phyloP scores from a whole-genome alignment of 1,140 invertebrate species.

The Danaus melanippus region DNA sequence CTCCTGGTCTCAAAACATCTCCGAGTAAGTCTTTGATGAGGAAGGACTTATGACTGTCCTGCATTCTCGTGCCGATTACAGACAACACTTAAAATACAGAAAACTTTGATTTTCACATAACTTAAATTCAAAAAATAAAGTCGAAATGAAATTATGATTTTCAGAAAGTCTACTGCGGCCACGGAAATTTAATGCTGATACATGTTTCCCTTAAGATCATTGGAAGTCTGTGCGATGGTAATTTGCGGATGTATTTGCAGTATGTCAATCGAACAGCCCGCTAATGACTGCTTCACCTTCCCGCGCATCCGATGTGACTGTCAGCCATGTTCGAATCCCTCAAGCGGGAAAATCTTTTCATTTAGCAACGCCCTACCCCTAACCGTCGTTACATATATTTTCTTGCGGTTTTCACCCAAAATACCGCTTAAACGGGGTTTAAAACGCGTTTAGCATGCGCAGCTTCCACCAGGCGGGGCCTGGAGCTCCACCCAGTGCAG shows the following conservation, averaged over 20 bases:
- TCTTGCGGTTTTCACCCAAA: conserved; percentile 69
- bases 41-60: conserved; percentile 84
- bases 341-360: conserved; percentile 66
- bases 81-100: too few species aligned
- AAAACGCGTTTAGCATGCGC: conserved; percentile 68
- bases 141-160: too few species aligned
- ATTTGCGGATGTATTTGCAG: conserved; percentile 10
- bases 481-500: conserved; percentile 35
- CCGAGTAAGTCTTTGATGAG: conserved; percentile 83
- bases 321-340: conserved; percentile 63
- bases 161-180: too few species aligned
- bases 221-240: too few species aligned
- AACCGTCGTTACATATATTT: conserved; percentile 66
- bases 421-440: conserved; percentile 70
- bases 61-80: conserved; percentile 34
- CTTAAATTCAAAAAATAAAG: too few species aligned
- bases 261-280: conserved; percentile 21
- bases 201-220: too few species aligned
- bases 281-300: conserved; percentile 49
- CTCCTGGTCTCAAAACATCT: conserved; percentile 77
- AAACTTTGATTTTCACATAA: too few species aligned
- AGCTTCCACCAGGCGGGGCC: conserved; percentile 37
- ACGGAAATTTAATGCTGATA: too few species aligned
- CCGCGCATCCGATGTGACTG: conserved; percentile 55
- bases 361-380: conserved; percentile 66